phyloP scores from a whole-genome alignment of 2,113 vertebrate genomes.

The Ancistrus triradiatus region DNA sequence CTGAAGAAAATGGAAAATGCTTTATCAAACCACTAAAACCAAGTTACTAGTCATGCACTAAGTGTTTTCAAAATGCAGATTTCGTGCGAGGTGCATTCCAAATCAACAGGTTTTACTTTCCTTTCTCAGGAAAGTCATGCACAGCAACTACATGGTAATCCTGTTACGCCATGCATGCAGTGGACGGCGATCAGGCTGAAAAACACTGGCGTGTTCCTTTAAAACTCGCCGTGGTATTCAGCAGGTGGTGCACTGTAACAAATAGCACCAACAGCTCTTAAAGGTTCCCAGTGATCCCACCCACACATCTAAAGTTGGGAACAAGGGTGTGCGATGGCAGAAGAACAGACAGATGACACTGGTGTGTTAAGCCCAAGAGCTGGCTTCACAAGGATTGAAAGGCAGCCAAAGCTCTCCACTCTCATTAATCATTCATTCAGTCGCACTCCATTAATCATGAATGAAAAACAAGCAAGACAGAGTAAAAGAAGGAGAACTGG shows the following conservation, averaged over 20 bases:
- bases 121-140: too few relatives aligned
- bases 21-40: too few relatives aligned
- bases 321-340: conserved; percentile 22
- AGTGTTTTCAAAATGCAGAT: too few relatives aligned
- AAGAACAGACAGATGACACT: conserved; percentile 28
- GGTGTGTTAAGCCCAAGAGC: conserved; percentile 23
- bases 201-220: neutral
- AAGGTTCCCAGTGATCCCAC: neutral
- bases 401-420: conserved; percentile 59
- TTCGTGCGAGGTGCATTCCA: too few relatives aligned
- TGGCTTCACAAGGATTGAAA: conserved; percentile 56
- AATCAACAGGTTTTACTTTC: too few relatives aligned
- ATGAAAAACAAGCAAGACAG: conserved; percentile 38
- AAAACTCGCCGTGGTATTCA: conserved; percentile 13
- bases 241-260: conserved; percentile 26
- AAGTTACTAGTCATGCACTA: too few relatives aligned
- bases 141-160: too few relatives aligned
- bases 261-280: conserved; percentile 30
- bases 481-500: conserved; percentile 15
- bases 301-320: conserved; percentile 2
- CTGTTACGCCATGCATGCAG: too few relatives aligned
- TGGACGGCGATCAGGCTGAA: neutral
- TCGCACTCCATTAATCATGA: conserved; percentile 68
- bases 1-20: too few relatives aligned
- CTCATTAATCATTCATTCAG: conserved; percentile 72